Percentiles rank a stretch among this genome's conserved stretches.
Conservation (phyloP, 2,888 invertebrate species). For the Agrotis puta region DNA sequence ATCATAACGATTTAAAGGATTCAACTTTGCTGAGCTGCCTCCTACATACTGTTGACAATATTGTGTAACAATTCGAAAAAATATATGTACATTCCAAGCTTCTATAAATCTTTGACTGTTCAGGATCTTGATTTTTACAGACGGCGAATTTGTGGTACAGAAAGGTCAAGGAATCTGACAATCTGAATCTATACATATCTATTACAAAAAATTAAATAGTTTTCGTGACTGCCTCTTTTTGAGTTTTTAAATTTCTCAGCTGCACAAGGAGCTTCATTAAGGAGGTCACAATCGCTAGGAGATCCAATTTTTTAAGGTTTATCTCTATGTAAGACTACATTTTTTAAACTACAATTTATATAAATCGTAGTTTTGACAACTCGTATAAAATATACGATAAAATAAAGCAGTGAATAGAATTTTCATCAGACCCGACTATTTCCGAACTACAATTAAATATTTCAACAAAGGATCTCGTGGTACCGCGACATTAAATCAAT, state of each 20-base stretch:
- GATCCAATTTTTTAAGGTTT: no score
- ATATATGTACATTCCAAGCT: conserved; percentile 8
- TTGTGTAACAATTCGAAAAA: conserved; percentile 30
- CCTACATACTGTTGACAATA: conserved; percentile 44
- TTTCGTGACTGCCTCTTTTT: not conserved
- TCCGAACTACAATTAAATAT: conserved; percentile 24
- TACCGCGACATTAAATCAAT: conserved; percentile 49
- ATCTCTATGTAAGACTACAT: no score
- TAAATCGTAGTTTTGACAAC: no score
- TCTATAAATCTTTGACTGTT: conserved; percentile 16
- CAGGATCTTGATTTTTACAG: not conserved
- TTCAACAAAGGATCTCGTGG: conserved; percentile 21
- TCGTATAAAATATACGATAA: no score
- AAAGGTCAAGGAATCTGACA: not conserved
- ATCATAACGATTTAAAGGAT: conserved; percentile 72
- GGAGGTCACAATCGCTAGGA: no score
- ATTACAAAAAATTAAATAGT: not conserved
- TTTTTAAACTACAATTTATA: no score
- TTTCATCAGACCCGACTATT: conserved; percentile 1
- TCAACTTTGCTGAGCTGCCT: conserved; percentile 53
- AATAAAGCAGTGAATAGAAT: no score
- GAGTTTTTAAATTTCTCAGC: no score
- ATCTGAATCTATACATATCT: not conserved
- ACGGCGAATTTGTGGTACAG: not conserved
- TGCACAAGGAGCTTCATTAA: no score